Evolutionary conservation across 2,797 vertebrate genomes (phyloP), one percentile per base, ranked within the genome.

Genomic region (Corythornis leucogaster): DNA sequence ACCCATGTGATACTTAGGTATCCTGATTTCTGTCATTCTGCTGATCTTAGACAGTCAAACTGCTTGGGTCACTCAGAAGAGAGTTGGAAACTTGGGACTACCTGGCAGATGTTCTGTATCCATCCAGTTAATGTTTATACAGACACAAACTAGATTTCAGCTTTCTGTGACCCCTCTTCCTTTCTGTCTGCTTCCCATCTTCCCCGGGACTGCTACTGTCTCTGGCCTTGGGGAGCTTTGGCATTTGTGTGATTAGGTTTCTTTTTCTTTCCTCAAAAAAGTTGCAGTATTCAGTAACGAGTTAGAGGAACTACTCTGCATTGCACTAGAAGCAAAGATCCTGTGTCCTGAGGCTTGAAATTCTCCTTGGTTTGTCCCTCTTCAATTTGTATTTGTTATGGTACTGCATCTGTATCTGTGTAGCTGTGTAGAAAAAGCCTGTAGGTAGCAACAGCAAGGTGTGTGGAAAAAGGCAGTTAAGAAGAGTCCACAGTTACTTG

Each of bases 91-190:
- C 26, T 45, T 12, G 1, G 26, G 21, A 40, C 21, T 71, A 33
- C 16, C 42, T 83, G 53, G 21, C 1, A 1, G 15, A 66, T 28
- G 10, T 51, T 62, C 42, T 81, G 13, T 9, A 55, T 71, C 33
- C 1, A 2, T 38, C 11, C 38, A 61, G 24, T 30, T 54, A 38
- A 38, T 4, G 7, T 26, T 58, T 16, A 1, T 8, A 15, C 0
- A 6, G 16, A 67, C 10, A 57, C 22, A 80, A 85, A 53, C 9
- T 15, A 76, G 24, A 45, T 7, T 63, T 15, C 40, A 78, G 8
- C 15, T 84, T 80, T 62, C 63, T 66, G 55, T 61, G 30, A 22
- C 5, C 12, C 18, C 11, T 79, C 21, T 53, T 42, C 30, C 15
- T 45, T 18, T 87, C 24, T 6, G 4, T 20, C 12, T 20, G 1